A percentile compares a stretch with the other conserved stretches of the same genome.
phyloP scores from a whole-genome alignment of 2,113 vertebrate species.

The Oceanodroma tethys region DNA sequence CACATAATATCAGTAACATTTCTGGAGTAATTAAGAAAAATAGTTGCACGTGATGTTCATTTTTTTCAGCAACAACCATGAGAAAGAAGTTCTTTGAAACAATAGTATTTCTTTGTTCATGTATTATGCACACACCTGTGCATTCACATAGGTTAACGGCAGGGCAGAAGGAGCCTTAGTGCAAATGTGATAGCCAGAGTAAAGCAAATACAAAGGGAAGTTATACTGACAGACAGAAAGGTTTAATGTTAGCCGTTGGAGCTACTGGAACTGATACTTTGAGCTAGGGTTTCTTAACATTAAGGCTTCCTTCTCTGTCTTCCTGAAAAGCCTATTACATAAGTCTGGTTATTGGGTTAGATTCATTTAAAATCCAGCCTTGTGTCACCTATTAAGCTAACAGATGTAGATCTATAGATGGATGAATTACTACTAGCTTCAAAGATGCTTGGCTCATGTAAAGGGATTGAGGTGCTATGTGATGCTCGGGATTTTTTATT shows the following conservation, averaged over 20 bases:
- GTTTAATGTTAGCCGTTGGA: slow-evolving; percentile 17
- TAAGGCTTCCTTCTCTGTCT: slow-evolving; percentile 17
- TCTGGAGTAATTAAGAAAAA: slow-evolving; percentile 63
- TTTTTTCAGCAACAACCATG: not conserved
- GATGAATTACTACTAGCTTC: slow-evolving; percentile 39
- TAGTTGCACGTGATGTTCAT: not conserved
- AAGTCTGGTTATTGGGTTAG: slow-evolving; percentile 36
- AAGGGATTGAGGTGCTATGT: not conserved
- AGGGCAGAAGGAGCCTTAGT: slow-evolving; percentile 42
- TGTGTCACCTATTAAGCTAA: slow-evolving; percentile 49
- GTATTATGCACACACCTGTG: slow-evolving; percentile 48
- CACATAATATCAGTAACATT: slow-evolving; percentile 13
- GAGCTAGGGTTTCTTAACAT: slow-evolving; percentile 55
- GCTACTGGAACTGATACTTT: slow-evolving; percentile 41
- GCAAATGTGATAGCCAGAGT: slow-evolving; percentile 24
- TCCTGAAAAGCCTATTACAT: slow-evolving; percentile 23
- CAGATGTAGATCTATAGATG: slow-evolving; percentile 18
- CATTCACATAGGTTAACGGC: not conserved
- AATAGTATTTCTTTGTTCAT: slow-evolving; percentile 23
- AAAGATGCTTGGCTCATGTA: not conserved
- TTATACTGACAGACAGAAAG: slow-evolving; percentile 14
- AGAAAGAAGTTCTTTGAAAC: slow-evolving; percentile 21
- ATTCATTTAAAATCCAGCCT: slow-evolving; percentile 40
- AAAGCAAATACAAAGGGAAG: slow-evolving; percentile 23
- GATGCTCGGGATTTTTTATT: slow-evolving; percentile 22